Percentiles rank a stretch among this genome's conserved stretches.
phyloP scores from a whole-genome alignment of 2,888 invertebrate species.

The Diadromus collaris region DNA sequence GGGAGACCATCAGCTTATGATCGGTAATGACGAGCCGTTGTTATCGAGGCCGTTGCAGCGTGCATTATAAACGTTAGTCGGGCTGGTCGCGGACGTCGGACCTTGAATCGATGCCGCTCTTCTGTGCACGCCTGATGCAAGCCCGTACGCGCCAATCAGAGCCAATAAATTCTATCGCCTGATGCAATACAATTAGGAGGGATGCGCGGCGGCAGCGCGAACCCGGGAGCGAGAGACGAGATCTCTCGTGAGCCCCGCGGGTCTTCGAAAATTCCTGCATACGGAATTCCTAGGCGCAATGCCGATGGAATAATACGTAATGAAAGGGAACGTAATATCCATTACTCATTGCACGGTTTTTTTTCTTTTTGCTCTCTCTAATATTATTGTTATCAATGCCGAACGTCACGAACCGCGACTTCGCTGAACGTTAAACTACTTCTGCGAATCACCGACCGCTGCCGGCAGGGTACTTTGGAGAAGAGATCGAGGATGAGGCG shows the following conservation, averaged over 20 bases:
- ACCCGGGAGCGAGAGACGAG: slow-evolving; percentile 4
- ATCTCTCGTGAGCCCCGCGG: slow-evolving; percentile 28
- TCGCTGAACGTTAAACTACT: slow-evolving; percentile 14
- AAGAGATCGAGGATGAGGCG: not conserved
- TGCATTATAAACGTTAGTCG: slow-evolving; percentile 27
- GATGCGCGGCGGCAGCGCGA: slow-evolving; percentile 55
- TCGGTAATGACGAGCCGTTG: slow-evolving; percentile 63
- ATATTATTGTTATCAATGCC: not conserved
- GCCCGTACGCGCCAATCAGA: slow-evolving; percentile 69
- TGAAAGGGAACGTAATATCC: slow-evolving; percentile 31
- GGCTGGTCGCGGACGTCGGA: slow-evolving; percentile 61
- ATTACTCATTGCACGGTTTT: slow-evolving; percentile 19
- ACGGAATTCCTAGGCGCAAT: slow-evolving; percentile 27
- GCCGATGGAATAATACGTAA: slow-evolving; percentile 37
- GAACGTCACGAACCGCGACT: slow-evolving; percentile 7
- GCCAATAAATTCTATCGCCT: slow-evolving; percentile 74
- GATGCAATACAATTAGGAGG: slow-evolving; percentile 72
- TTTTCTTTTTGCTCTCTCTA: slow-evolving; percentile 2
- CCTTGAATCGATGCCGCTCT: slow-evolving; percentile 72
- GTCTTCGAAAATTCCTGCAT: slow-evolving; percentile 48
- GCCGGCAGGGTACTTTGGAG: not conserved
- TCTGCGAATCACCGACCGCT: slow-evolving; percentile 24
- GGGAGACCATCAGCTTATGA: slow-evolving; percentile 33
- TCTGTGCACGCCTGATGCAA: slow-evolving; percentile 69
- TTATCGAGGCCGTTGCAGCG: slow-evolving; percentile 69